Percentiles rank a stretch among this genome's conserved stretches.
phyloP scores from a whole-genome alignment of 2,797 vertebrate species.

The Hippoglossus hippoglossus region DNA sequence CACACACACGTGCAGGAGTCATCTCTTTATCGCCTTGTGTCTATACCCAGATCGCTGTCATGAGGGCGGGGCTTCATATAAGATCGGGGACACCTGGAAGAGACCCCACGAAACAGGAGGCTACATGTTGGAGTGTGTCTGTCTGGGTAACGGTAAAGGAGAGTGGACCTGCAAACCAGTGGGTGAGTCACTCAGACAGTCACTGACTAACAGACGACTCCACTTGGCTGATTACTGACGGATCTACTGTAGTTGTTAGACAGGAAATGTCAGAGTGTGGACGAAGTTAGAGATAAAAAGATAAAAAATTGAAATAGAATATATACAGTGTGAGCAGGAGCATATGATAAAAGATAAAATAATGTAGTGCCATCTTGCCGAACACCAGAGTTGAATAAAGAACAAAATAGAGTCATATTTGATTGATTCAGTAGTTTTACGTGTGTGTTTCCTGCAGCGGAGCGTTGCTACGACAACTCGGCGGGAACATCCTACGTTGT shows the following conservation, averaged over 20 bases:
- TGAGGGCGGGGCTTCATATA: slow-evolving; percentile 95
- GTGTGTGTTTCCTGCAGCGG: slow-evolving; percentile 81
- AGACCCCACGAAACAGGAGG: slow-evolving; percentile 93
- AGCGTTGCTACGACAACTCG: slow-evolving; percentile 93
- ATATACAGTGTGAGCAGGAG: too few species aligned
- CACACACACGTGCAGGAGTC: not conserved
- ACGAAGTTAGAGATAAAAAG: too few species aligned
- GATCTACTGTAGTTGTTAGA: not conserved
- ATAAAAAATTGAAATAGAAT: not conserved
- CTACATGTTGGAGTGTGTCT: slow-evolving; percentile 98
- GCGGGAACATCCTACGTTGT: slow-evolving; percentile 90
- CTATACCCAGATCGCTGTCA: slow-evolving; percentile 93
- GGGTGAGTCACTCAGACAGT: slow-evolving; percentile 82
- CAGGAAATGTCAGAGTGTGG: too few species aligned
- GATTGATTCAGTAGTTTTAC: not conserved
- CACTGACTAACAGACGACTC: slow-evolving; percentile 17
- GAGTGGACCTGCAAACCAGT: slow-evolving; percentile 99
- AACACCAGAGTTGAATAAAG: too few species aligned
- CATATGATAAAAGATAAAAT: too few species aligned
- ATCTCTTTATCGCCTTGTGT: not conserved
- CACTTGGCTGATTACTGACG: not conserved
- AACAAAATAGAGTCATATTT: not conserved
- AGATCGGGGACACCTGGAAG: slow-evolving; percentile 96
- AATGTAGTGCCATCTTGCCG: too few species aligned
- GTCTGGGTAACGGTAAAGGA: slow-evolving; percentile 96